Evolutionary conservation across 2,797 vertebrate species (phyloP), one percentile per base, ranked within the genome.

Genomic region (Cichlasoma orientale): DNA sequence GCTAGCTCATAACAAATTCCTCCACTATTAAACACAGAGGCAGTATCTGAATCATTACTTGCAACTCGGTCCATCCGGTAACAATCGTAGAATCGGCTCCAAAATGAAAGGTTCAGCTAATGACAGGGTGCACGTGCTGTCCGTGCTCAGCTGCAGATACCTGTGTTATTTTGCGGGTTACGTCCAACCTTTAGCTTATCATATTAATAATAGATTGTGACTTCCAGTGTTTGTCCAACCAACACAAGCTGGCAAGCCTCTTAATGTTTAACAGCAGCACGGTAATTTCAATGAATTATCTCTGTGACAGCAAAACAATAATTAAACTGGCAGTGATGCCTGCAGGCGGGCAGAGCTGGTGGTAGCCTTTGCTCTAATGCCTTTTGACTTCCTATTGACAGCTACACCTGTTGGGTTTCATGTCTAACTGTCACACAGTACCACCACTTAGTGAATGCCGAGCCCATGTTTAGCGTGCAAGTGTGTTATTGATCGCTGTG

Each of bases 241-340:
- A 70, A 86, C 57, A 82, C 58, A 84, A 69, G 77, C 68, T 85
- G 87, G 84, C 75, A 81, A 69, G 59, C 55, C n/a, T 77, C 29
- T 61, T 61, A 93, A 85, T 82, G 77, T 89, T 89, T 83, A 88
- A 78, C 85, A 78, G 72, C 80, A 79, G 79, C 72, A 41, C 78
- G 83, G 78, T 92, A 85, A 95, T 95, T 93, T 88, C 54, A 89
- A 82, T 85, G 77, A 95, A 94, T 94, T 89, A 92, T 90, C 87
- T 93, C 90, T 23, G 66, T 82, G 73, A 91, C 88, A 72, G 80
- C 77, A 91, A 92, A 93, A 91, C 87, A 90, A 87, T 93, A 91
- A 93, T 92, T 93, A 90, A 77, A 90, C 80, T 77, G 81, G 80
- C 86, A 84, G 72, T 63, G 88, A 92, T 77, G 82, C 89, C 85